phyloP scores from a whole-genome alignment of 1,140 invertebrate genomes.

The Lasioglossum baleicum region DNA sequence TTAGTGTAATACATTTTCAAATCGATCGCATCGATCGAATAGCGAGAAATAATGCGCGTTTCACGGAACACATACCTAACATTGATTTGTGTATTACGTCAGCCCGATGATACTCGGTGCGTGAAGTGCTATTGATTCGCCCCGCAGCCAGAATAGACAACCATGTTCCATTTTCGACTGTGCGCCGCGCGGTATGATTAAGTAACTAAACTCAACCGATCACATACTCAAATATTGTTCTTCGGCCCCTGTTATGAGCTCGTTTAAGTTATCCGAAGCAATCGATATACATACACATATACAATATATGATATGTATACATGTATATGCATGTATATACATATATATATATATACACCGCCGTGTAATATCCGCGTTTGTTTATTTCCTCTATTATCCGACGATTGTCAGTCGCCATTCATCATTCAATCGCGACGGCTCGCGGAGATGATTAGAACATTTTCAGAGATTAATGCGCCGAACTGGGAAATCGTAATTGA shows the following conservation, averaged over 20 bases:
- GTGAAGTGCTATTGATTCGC: conserved; percentile 71
- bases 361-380: not conserved
- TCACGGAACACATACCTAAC: conserved; percentile 52
- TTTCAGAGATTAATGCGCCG: no score
- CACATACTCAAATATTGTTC: conserved; percentile 46
- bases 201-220: conserved; percentile 45
- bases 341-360: not conserved
- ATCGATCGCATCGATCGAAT: conserved; percentile 46
- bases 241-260: conserved; percentile 6
- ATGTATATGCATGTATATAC: no score
- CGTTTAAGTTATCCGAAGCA: conserved; percentile 35
- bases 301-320: no score
- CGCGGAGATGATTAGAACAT: not conserved
- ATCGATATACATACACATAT: not conserved
- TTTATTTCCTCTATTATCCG: conserved; percentile 4
- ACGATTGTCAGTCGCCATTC: not conserved
- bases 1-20: not conserved
- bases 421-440: not conserved
- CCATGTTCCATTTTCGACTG: conserved; percentile 66
- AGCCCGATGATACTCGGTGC: conserved; percentile 69
- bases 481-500: no score
- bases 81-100: conserved; percentile 64
- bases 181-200: conserved; percentile 50
- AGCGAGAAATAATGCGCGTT: conserved; percentile 53
- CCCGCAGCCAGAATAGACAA: conserved; percentile 64